Base-by-base conservation (phyloP, 2,888 invertebrate genomes). In the Conistra vaccinii region DNA sequence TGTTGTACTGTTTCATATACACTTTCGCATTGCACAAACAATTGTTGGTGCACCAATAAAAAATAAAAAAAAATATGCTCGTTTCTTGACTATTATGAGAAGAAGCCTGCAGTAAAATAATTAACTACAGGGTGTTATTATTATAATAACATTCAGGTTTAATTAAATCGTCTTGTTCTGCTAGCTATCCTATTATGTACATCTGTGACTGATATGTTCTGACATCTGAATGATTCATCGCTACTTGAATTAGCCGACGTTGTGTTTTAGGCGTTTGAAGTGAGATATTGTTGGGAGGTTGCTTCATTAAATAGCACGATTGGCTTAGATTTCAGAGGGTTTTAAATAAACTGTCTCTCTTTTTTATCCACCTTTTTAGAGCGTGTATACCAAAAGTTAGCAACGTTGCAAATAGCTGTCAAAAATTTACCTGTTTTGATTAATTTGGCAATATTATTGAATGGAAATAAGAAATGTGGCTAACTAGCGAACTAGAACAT, bases 161-260 rank as follows among this genome's bases (percentile, higher is more conserved):
- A 85, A 85, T 85, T 82, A 81, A 82, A 76, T 69, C 63, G 42
- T 74, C 70, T 42, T 62, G 70, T 66, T n/a, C 53, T 39, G 68
- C 29, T 69, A 51, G 65, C 66, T 53, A 42, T 53, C 42, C 42
- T 66, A 80, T n/a, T 53, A 73, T 26, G 67, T 87, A 70, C 61
- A 79, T 42, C 48, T 85, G 87, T 73, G 70, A 66, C 53, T 87
- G 83, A 79, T 69, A 35, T 26, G 61, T n/a, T 62, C 60, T 73
- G 85, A 77, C 83, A 55, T 51, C 39, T 65, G 69, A 42, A 58
- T 85, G 87, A 87, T 83, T 55, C 55, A 85, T 85, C 42, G 61
- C 69, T 53, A 53, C 67, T 73, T 81, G 76, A 75, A 81, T 81
- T 84, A 53, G 61, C n/a, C 3, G 14, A 12, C 58, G 58, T 60